Evolutionary conservation across 2,113 vertebrate species (phyloP), one percentile per base, ranked within the genome.

Genomic region (Perca fluviatilis): DNA sequence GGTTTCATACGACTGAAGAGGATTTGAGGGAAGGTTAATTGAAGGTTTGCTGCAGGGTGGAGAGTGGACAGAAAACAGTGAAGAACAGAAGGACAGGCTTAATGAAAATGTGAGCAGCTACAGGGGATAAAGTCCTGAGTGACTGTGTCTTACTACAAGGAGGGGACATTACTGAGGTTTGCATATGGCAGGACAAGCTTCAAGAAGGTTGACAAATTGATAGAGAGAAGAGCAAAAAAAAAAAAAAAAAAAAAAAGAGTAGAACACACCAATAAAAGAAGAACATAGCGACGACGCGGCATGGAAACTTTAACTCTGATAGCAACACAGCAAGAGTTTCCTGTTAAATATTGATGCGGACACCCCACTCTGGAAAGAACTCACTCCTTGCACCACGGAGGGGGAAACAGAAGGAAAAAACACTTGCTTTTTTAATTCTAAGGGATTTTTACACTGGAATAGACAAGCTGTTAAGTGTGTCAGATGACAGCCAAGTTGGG

Each of bases 311-410:
- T 74, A 88, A 86, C 71, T 61, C 66, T 90, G 88, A 91, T 85
- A 82, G 81, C 83, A 88, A 87, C 79, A 88, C 68, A 73, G 82
- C 89, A 69, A 85, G 81, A 89, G 56, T 65, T 85, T 74, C 62
- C 79, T 46, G 70, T 92, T 91, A 93, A 94, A 93, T 89, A 93
- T 92, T 94, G 79, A 93, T 91, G 84, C 64, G 53, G 81, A 89
- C 82, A 83, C 79, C 60, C 75, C 82, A 82, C 74, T 86, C 80
- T 85, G 77, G 79, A 83, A 89, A 73, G 69, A 88, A 83, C 85
- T 71, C 50, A 33, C 73, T 85, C 63, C 58, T 79, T 67, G 50
- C 63, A 47, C 68, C 80, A 50, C 65, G 60, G 67, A 84, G 57
- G 51, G 15, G 49, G 47, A 80, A 69, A 79, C 61, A 82, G 61